These are phyloP conservation scores for Parthenolecanium corni DNA, from an alignment of 2,888 invertebrate species.

Conservation along the genomic window DNA sequence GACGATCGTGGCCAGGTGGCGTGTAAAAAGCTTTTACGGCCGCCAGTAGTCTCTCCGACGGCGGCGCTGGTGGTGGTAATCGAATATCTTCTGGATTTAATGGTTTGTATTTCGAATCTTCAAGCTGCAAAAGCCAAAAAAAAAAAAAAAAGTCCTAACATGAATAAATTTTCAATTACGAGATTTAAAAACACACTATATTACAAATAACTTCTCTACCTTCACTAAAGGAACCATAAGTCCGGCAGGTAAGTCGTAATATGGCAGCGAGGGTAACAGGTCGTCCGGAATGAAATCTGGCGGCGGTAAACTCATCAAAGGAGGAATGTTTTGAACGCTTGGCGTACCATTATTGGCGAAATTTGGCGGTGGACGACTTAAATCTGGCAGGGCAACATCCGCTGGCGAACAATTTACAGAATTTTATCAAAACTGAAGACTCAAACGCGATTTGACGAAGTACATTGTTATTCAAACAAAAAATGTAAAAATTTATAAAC, in stretches of 20 bases:
- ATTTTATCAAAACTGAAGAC: neutral
- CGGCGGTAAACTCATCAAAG: slow-evolving; percentile 39
- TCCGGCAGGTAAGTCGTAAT: slow-evolving; percentile 94
- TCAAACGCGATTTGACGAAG: neutral
- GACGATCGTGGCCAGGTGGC: slow-evolving; percentile 85
- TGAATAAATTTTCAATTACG: slow-evolving; percentile 4
- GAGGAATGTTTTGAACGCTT: slow-evolving; percentile 37
- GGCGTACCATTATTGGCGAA: slow-evolving; percentile 41
- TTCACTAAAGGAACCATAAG: slow-evolving; percentile 94
- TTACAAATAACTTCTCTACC: slow-evolving; percentile 41
- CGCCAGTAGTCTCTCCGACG: slow-evolving; percentile 79
- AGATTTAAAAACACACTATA: neutral
- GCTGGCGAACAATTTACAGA: slow-evolving; percentile 30
- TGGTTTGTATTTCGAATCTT: slow-evolving; percentile 80
- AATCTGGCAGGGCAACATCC: slow-evolving; percentile 52
- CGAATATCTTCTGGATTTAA: slow-evolving; percentile 82
- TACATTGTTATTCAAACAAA: neutral
- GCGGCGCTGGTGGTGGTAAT: slow-evolving; percentile 88
- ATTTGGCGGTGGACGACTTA: slow-evolving; percentile 77
- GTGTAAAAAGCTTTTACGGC: slow-evolving; percentile 96
- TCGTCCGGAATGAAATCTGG: slow-evolving; percentile 50
- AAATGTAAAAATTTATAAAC: too few species aligned
- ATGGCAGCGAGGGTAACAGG: slow-evolving; percentile 80
- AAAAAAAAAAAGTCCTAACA: neutral
- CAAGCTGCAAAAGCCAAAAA: slow-evolving; percentile 46